These are phyloP conservation scores for Vanessa atalanta DNA, from an alignment of 1,140 invertebrate genomes.

Conservation along the genomic window DNA sequence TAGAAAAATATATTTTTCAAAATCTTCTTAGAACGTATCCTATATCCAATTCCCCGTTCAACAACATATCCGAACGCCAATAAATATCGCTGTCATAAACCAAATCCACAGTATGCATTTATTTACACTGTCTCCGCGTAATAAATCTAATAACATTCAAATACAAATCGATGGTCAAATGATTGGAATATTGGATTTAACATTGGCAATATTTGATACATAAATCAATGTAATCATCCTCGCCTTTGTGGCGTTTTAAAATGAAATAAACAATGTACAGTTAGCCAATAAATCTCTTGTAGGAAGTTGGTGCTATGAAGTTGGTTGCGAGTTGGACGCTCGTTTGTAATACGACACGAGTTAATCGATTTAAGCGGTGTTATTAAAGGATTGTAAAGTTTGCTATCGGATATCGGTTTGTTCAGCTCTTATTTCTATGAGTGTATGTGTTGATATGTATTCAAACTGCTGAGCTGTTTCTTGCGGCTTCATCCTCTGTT, in stretches of 20 bases:
- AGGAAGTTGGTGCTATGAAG: conserved; percentile 8
- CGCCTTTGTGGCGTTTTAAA: conserved; percentile 4
- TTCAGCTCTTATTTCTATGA: conserved; percentile 2
- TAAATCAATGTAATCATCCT: conserved; percentile 6
- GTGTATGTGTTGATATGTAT: background rate
- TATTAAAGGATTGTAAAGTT: conserved; percentile 10
- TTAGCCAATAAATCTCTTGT: conserved; percentile 2
- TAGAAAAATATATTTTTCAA: background rate
- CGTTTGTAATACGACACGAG: conserved; percentile 19
- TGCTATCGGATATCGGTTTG: conserved; percentile 9
- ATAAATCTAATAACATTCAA: conserved; percentile 20
- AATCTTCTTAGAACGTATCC: background rate
- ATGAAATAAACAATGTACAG: conserved; percentile 2
- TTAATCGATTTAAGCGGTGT: conserved; percentile 11
- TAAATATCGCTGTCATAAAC: conserved; percentile 5
- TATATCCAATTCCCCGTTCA: background rate
- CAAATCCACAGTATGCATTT: conserved; percentile 1
- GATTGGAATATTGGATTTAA: background rate
- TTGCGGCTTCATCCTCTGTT: background rate
- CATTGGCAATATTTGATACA: background rate
- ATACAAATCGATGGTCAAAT: conserved; percentile 2
- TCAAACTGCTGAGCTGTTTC: background rate
- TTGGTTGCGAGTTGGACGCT: conserved; percentile 17
- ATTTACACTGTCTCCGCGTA: background rate
- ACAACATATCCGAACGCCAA: background rate